Evolutionary conservation across 2,888 invertebrate species (phyloP), one percentile per base, ranked within the genome.

Genomic region (Drosophila multiciliata): DNA sequence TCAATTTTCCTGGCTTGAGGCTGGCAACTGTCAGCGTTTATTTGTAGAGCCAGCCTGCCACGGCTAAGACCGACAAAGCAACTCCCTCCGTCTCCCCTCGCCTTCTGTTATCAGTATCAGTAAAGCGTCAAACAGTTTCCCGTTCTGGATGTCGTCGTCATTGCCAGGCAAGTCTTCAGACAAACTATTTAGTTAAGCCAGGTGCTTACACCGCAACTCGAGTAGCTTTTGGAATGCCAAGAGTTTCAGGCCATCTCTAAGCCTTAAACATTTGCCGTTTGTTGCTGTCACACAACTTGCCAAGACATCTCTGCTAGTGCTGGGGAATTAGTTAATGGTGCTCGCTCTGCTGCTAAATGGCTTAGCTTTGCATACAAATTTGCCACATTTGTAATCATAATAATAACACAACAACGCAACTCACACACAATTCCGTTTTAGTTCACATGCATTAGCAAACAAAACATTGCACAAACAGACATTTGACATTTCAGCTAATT

Each of bases 101-200:
- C n/a, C 17, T 12, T 1, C 15, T 26, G 54, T n/a, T n/a, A 36
- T 36, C 36, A 55, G 60, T 45, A 45, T 57, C n/a, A 42, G 59
- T 89, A 82, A 80, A 73, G 70, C 79, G 65, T 71, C 77, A 87
- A 73, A 71, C 73, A 68, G 75, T 76, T 87, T 79, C 72, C 79
- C 74, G 61, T 55, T 61, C 65, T 64, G 77, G 77, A 89, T 75
- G 73, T 72, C 61, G 58, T 52, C 64, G 48, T 17, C 68, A 55
- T 55, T 67, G 61, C 45, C 54, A 57, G 26, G 23, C 49, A 38
- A 63, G 26, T 60, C 58, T 35, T 17, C 38, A 48, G 73, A 73
- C 83, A 73, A 81, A 65, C 73, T 73, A 71, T 73, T 75, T 66
- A 48, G 40, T 49, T 57, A 54, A 54, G 48, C 50, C 72, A 71